A percentile compares a stretch with the other conserved stretches of the same genome.
Conservation (phyloP, 2,888 invertebrate genomes). For the Metellina segmentata region DNA sequence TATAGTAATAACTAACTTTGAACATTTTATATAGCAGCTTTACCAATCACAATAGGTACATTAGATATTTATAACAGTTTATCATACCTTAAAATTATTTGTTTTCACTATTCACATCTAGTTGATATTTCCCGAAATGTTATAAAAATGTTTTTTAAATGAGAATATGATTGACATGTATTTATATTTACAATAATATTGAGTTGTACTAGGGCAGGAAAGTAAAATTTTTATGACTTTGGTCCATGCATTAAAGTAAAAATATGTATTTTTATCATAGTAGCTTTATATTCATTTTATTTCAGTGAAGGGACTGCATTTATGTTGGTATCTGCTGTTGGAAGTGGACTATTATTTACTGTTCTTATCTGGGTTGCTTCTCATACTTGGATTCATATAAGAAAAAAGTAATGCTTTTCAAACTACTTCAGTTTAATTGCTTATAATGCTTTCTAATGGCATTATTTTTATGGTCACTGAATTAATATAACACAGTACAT, state of each 20-base stretch:
- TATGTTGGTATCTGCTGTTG: conserved; percentile 91
- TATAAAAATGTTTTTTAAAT: not conserved
- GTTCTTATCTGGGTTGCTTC: conserved; percentile 96
- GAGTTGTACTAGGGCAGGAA: not conserved
- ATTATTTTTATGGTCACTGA: not conserved
- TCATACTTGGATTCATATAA: conserved; percentile 97
- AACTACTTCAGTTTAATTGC: too few relatives aligned
- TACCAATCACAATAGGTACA: too few relatives aligned
- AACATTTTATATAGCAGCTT: too few relatives aligned
- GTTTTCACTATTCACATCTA: too few relatives aligned
- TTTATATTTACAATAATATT: not conserved
- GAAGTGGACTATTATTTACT: conserved; percentile 93
- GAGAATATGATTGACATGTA: not conserved
- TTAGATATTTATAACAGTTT: too few relatives aligned
- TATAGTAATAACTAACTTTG: too few relatives aligned
- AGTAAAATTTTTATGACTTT: not conserved
- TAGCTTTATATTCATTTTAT: not conserved
- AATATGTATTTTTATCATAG: not conserved
- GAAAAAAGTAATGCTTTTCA: conserved; percentile 80
- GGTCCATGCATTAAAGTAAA: too few relatives aligned
- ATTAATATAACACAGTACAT: too few relatives aligned
- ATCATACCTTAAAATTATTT: too few relatives aligned
- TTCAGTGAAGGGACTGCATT: conserved; percentile 86
- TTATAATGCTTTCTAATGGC: not conserved
- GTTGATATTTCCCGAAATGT: not conserved